Evolutionary conservation across 2,797 vertebrate species (phyloP).

Genomic region (Catostomus latipinnis): DNA sequence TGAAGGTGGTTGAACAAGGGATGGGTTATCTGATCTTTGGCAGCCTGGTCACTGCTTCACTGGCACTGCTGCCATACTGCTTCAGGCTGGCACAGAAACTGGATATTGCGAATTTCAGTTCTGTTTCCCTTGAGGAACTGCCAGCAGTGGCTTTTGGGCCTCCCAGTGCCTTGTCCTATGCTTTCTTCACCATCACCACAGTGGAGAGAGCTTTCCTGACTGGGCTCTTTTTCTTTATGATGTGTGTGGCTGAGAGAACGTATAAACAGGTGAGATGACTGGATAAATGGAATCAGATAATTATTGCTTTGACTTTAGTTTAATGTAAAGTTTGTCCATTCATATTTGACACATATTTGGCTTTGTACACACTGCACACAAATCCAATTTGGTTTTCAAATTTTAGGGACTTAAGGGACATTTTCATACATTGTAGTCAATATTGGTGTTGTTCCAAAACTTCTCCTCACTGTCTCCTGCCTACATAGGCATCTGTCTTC

Average conservation of each 20-base stretch:
- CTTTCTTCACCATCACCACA: constrained; percentile 85
- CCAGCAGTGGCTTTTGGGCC: constrained; percentile 81
- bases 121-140: constrained; percentile 78
- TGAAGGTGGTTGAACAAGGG: constrained; percentile 92
- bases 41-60: constrained; percentile 82
- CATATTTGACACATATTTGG: too few species aligned
- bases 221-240: constrained; percentile 98
- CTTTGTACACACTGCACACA: too few species aligned
- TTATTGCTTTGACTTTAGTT: background rate
- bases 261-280: constrained; percentile 89
- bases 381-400: too few species aligned
- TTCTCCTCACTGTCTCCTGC: too few species aligned
- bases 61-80: constrained; percentile 88
- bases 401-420: too few species aligned
- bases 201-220: constrained; percentile 90
- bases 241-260: constrained; percentile 97
- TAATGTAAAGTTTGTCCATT: background rate
- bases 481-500: too few species aligned
- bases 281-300: background rate
- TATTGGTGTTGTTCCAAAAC: too few species aligned
- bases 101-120: constrained; percentile 79
- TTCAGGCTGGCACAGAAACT: constrained; percentile 85
- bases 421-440: too few species aligned
- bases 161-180: constrained; percentile 64
- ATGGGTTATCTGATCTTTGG: constrained; percentile 91